Evolutionary conservation across 2,113 vertebrate species (phyloP).

Genomic region (Vimba vimba): DNA sequence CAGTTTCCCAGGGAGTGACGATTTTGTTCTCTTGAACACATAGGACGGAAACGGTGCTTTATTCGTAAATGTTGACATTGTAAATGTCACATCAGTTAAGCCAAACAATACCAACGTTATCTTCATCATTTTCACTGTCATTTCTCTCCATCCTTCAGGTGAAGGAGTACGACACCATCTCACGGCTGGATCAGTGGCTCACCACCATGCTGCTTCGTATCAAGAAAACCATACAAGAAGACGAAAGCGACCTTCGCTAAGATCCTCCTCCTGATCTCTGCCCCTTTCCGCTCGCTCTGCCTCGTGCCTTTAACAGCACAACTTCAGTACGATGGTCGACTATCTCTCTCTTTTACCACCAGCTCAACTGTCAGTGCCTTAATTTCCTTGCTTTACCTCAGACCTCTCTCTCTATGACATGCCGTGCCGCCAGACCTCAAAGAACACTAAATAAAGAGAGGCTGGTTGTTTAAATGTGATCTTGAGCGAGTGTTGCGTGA

Average conservation of each 20-base stretch:
- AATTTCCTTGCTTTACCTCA: neutral
- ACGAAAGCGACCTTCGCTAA: slow-evolving; percentile 85
- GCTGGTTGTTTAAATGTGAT: slow-evolving; percentile 22
- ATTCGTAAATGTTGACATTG: too few relatives aligned
- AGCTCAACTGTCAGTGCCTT: slow-evolving; percentile 30
- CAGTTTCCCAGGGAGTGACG: too few relatives aligned
- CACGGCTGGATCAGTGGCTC: slow-evolving; percentile 93
- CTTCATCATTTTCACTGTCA: neutral
- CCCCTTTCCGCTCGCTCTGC: slow-evolving; percentile 47
- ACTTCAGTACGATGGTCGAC: neutral
- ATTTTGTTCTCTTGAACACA: too few relatives aligned
- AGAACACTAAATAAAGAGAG: slow-evolving; percentile 41
- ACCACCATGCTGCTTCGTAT: slow-evolving; percentile 95
- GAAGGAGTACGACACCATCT: slow-evolving; percentile 92
- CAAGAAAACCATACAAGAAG: slow-evolving; percentile 92
- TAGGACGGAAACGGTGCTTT: too few relatives aligned
- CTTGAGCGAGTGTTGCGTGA: slow-evolving; percentile 9
- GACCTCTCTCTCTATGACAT: neutral
- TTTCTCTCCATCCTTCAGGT: slow-evolving; percentile 73
- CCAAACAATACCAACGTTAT: neutral
- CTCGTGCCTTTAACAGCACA: slow-evolving; percentile 7
- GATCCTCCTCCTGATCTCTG: neutral
- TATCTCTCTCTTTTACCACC: neutral
- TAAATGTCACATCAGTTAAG: neutral
- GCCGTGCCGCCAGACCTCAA: neutral